Percentiles rank a stretch among this genome's conserved stretches.
phyloP scores from a whole-genome alignment of 2,113 vertebrate species.

The Thamnophis sirtalis region DNA sequence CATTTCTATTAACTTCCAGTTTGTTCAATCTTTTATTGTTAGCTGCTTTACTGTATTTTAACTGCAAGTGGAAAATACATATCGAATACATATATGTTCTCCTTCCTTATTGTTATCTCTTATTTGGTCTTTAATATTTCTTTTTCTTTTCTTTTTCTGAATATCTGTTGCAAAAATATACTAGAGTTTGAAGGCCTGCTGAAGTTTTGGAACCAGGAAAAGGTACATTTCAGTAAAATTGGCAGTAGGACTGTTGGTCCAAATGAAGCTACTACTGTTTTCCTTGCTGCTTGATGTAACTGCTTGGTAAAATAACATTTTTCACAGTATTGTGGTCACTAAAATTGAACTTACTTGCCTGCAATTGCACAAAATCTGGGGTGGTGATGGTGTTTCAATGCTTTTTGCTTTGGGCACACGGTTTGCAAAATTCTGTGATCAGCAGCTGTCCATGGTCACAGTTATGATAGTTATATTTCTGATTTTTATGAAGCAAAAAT shows the following conservation, averaged over 20 bases:
- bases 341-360: background rate
- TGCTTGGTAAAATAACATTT: background rate
- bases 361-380: background rate
- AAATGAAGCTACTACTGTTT: background rate
- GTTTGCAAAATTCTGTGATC: background rate
- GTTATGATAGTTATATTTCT: conserved; percentile 4
- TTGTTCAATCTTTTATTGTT: background rate
- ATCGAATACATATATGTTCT: background rate
- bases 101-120: background rate
- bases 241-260: background rate
- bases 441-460: background rate
- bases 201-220: background rate
- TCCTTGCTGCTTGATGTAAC: background rate
- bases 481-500: conserved; percentile 18
- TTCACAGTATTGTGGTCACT: background rate
- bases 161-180: background rate
- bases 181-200: background rate
- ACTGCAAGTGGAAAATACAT: background rate
- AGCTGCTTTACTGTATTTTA: background rate
- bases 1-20: background rate
- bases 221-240: background rate
- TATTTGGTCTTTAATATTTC: background rate
- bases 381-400: background rate
- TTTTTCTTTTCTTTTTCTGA: background rate
- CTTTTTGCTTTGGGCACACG: background rate